Percentiles rank a stretch among this genome's conserved stretches.
Conservation (phyloP, 1,140 invertebrate genomes). For the Anoplophora glabripennis region DNA sequence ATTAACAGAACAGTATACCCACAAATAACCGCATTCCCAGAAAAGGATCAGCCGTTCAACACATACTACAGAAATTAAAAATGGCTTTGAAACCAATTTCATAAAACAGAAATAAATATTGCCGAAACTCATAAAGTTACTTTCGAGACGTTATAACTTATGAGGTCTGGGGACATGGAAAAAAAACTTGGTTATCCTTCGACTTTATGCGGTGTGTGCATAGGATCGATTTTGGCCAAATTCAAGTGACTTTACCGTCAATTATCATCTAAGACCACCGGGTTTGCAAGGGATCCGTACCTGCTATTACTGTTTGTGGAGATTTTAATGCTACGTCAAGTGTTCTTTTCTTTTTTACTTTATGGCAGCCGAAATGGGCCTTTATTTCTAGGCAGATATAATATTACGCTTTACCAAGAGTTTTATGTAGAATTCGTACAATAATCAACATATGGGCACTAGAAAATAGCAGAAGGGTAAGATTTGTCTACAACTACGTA, state of each 20-base stretch:
- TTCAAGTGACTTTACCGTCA: not conserved
- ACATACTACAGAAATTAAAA: not conserved
- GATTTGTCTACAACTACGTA: too few relatives aligned
- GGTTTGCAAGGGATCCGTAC: slow-evolving; percentile 6
- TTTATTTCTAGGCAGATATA: too few relatives aligned
- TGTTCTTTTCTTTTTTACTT: too few relatives aligned
- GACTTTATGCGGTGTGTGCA: not conserved
- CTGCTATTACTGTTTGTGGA: not conserved
- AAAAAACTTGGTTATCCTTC: not conserved
- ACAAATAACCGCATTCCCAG: too few relatives aligned
- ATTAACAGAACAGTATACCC: too few relatives aligned
- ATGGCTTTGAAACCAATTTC: slow-evolving; percentile 1
- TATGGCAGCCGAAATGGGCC: too few relatives aligned
- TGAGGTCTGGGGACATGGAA: not conserved
- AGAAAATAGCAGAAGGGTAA: too few relatives aligned
- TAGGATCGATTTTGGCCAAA: not conserved
- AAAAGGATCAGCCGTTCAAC: slow-evolving; percentile 6
- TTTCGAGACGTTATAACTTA: slow-evolving; percentile 2
- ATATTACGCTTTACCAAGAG: too few relatives aligned
- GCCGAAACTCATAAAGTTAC: slow-evolving; percentile 7
- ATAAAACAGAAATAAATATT: slow-evolving; percentile 4
- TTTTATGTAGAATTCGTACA: too few relatives aligned
- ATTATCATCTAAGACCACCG: slow-evolving; percentile 2
- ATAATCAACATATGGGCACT: too few relatives aligned
- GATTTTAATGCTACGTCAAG: too few relatives aligned